These are phyloP conservation scores for Bicyclus anynana DNA, from an alignment of 1,140 invertebrate genomes.

Conservation along the genomic window DNA sequence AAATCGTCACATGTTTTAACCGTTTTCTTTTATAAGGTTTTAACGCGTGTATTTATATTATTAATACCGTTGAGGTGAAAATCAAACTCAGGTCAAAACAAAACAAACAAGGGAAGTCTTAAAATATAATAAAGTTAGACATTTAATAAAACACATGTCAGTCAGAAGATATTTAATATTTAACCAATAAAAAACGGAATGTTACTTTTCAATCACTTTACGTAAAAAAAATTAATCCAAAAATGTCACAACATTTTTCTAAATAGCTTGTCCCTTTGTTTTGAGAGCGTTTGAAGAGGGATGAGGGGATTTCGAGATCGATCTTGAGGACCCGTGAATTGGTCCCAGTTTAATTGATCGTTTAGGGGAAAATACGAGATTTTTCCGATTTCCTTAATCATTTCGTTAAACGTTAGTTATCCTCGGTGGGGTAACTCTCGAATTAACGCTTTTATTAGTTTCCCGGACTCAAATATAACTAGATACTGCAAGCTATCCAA, in stretches of 20 bases:
- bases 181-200: no score
- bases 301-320: slow-evolving; percentile 1
- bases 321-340: slow-evolving; percentile 12
- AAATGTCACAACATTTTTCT: neutral
- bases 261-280: slow-evolving; percentile 9
- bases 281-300: slow-evolving; percentile 1
- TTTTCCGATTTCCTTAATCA: slow-evolving; percentile 6
- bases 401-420: neutral
- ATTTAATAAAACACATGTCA: no score
- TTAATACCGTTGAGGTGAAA: no score
- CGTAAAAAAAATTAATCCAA: neutral
- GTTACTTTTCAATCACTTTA: neutral
- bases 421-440: neutral
- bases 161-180: no score
- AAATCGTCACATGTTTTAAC: no score
- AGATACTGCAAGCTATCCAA: no score
- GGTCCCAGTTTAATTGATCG: slow-evolving; percentile 11
- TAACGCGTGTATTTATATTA: no score
- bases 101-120: no score
- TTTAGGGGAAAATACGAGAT: slow-evolving; percentile 2
- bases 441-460: neutral
- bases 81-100: no score
- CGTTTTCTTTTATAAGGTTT: no score
- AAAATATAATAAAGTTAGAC: no score
- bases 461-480: no score